phyloP scores from a whole-genome alignment of 2,113 vertebrate species.

The Grus americana region DNA sequence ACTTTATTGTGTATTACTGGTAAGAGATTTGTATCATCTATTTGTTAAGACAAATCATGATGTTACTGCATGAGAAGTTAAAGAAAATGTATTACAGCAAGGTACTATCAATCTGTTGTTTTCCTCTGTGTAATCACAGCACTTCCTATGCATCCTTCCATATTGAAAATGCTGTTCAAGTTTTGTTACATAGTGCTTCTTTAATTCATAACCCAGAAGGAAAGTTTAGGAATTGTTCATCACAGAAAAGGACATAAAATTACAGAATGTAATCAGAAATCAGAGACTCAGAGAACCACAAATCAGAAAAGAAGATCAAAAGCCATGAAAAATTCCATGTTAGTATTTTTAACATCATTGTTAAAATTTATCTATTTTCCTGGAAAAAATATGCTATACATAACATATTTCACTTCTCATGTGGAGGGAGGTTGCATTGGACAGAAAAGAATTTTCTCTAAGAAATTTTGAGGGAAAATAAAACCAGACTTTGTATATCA shows the following conservation, averaged over 20 bases:
- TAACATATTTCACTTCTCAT: rapidly evolving
- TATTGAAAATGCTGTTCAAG: neutral
- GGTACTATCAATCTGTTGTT: neutral
- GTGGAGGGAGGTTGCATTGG: neutral
- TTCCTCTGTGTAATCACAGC: neutral
- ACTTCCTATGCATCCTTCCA: neutral
- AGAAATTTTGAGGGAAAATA: neutral
- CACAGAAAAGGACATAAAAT: neutral
- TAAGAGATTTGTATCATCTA: neutral
- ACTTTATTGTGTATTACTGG: neutral
- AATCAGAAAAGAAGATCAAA: neutral
- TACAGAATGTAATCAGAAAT: neutral
- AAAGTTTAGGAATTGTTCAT: neutral
- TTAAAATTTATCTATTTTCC: neutral
- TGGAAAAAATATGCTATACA: neutral
- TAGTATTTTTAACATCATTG: neutral
- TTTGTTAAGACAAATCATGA: neutral
- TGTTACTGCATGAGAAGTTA: neutral
- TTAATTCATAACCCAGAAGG: neutral
- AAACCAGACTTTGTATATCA: neutral
- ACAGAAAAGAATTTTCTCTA: neutral
- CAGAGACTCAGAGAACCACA: neutral
- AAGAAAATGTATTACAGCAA: neutral
- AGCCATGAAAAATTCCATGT: neutral
- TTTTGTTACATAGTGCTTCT: neutral